Base-by-base conservation (phyloP, 2,888 invertebrate species). In the Reticulitermes lucifugus region DNA sequence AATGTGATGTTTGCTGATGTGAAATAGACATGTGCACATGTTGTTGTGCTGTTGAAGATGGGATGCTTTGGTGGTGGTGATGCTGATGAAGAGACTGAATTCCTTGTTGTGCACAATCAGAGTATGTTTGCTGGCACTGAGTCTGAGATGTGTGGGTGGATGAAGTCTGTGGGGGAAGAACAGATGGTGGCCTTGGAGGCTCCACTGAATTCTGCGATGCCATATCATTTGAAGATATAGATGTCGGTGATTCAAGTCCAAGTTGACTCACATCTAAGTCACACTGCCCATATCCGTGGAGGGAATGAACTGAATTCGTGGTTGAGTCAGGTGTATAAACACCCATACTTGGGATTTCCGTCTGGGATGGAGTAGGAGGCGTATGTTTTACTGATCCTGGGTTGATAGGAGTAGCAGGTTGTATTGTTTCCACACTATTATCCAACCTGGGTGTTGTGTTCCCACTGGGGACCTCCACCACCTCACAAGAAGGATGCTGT, bases 271-370 rank as follows among this genome's bases (percentile, higher is more conserved):
- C 96, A 90, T 97, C 97, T 86, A 97, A 91, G 88, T 97, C 97
- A 88, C 96, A 96, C 85, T 96, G 95, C 0, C 94, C 93, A 89
- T 96, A 96, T 88, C 94, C 94, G 89, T 95, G 94, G 88, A 97
- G 93, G 83, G 96, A 95, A 87, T 96, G 96, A 14, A 96, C 96
- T 0, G 96, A 96, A 89, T 96, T 97, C 65, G 96, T 95, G 0
- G 96, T 95, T 0, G 97, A 95, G 89, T 97, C 97, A 0, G 97
- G 96, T 0, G 96, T 97, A 89, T 97, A 97, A 0, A 97, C 96
- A 0, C 96, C 96, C 94, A 96, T 95, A 0, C 96, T 96, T n/a
- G 95, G 94, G 86, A 96, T 90, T 81, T 95, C 95, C 0, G 94
- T 90, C 82, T 92, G 91, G 21, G 91, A 91, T 25, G 91, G 90